These are phyloP conservation scores for Pelagia noctiluca DNA, from an alignment of 30 jellyfish, hydroid and myxozoan species.

Conservation along the genomic window DNA sequence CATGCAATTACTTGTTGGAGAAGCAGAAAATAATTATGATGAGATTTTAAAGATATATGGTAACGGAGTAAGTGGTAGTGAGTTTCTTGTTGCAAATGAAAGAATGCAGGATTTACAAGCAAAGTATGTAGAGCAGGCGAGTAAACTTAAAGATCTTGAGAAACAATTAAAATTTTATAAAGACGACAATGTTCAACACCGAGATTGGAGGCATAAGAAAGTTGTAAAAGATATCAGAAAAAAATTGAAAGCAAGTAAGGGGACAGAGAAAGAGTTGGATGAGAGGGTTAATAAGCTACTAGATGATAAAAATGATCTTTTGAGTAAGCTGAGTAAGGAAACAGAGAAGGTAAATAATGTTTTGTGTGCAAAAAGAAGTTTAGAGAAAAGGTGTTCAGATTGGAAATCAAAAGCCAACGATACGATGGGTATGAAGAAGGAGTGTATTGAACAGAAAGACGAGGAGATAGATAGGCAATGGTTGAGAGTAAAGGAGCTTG, in stretches of 20 bases:
- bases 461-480: conserved; percentile 26
- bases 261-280: conserved; percentile 2
- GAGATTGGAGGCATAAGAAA: conserved; percentile 38
- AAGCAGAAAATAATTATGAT: too few relatives aligned
- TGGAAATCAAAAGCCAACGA: conserved; percentile 29
- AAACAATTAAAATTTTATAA: background rate
- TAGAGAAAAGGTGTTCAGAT: conserved; percentile 18
- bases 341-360: background rate
- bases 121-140: too few relatives aligned
- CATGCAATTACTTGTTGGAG: too few relatives aligned
- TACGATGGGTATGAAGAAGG: background rate
- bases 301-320: too few relatives aligned
- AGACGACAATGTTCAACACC: conserved; percentile 24
- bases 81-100: too few relatives aligned
- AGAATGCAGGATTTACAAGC: too few relatives aligned
- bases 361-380: background rate
- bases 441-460: too few relatives aligned
- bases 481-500: conserved; percentile 18
- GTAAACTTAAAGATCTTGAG: too few relatives aligned
- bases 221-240: conserved; percentile 20
- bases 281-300: background rate
- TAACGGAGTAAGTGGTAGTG: too few relatives aligned
- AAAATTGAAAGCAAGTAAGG: background rate
- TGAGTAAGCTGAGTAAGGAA: background rate
- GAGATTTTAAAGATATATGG: too few relatives aligned